A percentile compares a stretch with the other conserved stretches of the same genome.
Conservation (phyloP, 2,888 invertebrate genomes). For the Troides aeacus region DNA sequence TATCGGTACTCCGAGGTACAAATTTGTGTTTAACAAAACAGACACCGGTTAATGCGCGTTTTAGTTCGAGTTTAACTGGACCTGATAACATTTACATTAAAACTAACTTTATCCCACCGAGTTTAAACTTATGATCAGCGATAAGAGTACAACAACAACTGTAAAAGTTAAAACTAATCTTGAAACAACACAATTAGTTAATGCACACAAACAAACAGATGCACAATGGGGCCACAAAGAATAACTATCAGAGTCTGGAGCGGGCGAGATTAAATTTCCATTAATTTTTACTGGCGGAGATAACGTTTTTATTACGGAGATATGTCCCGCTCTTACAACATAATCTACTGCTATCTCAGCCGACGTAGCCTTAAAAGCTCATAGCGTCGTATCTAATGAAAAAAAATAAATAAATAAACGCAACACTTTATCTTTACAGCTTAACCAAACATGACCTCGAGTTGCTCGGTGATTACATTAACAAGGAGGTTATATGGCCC, state of each 20-base stretch:
- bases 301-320: conserved; percentile 23
- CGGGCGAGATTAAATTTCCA: conserved; percentile 21
- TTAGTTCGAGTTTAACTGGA: too few species aligned
- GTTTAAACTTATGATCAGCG: not conserved
- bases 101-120: too few species aligned
- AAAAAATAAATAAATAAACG: conserved; percentile 36
- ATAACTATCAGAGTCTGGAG: not conserved
- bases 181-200: conserved; percentile 2
- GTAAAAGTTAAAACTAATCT: not conserved
- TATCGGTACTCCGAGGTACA: not conserved
- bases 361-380: conserved; percentile 32
- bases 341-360: conserved; percentile 30
- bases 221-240: conserved; percentile 3
- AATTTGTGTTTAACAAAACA: not conserved
- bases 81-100: too few species aligned
- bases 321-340: conserved; percentile 14
- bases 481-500: conserved; percentile 48
- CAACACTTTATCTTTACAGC: conserved; percentile 46
- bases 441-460: conserved; percentile 49
- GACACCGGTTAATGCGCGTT: not conserved
- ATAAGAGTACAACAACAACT: not conserved
- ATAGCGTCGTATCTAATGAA: conserved; percentile 35
- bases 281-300: conserved; percentile 26
- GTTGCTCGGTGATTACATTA: conserved; percentile 50
- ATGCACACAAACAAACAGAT: conserved; percentile 11